phyloP scores from a whole-genome alignment of 2,888 invertebrate species.

The Itoplectis maculator region DNA sequence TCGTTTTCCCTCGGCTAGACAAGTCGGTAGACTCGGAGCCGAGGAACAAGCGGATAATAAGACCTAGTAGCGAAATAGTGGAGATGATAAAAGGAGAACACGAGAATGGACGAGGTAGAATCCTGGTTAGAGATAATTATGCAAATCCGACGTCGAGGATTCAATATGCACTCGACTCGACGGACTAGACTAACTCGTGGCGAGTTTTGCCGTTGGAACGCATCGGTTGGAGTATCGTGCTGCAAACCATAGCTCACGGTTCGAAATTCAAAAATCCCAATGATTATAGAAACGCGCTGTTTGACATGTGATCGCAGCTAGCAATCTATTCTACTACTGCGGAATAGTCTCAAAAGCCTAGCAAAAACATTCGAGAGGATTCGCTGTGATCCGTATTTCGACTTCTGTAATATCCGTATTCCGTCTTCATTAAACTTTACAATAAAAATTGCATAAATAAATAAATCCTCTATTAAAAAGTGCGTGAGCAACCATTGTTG shows the following conservation, averaged over 20 bases:
- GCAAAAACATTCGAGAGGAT: background rate
- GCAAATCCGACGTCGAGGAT: slow-evolving; percentile 56
- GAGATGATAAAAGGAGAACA: slow-evolving; percentile 29
- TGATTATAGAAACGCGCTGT: slow-evolving; percentile 6
- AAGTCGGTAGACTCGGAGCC: slow-evolving; percentile 21
- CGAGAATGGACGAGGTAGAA: slow-evolving; percentile 37
- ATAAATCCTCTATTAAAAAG: no score
- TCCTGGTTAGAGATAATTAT: slow-evolving; percentile 65
- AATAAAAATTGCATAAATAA: background rate
- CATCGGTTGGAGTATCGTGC: slow-evolving; percentile 5
- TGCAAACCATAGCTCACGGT: background rate
- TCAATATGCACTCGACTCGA: slow-evolving; percentile 57
- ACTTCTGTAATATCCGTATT: no score
- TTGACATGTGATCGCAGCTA: background rate
- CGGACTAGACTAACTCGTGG: slow-evolving; percentile 6
- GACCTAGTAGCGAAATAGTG: slow-evolving; percentile 36
- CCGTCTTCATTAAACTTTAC: no score
- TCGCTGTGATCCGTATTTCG: no score
- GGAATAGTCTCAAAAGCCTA: background rate
- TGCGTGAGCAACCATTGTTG: no score
- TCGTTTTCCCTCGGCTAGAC: slow-evolving; percentile 51
- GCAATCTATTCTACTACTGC: background rate
- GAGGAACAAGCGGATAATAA: slow-evolving; percentile 17
- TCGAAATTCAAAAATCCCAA: slow-evolving; percentile 11
- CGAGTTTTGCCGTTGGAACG: background rate